Evolutionary conservation across 2,888 invertebrate species (phyloP).

Genomic region (Ichneumon xanthorius): DNA sequence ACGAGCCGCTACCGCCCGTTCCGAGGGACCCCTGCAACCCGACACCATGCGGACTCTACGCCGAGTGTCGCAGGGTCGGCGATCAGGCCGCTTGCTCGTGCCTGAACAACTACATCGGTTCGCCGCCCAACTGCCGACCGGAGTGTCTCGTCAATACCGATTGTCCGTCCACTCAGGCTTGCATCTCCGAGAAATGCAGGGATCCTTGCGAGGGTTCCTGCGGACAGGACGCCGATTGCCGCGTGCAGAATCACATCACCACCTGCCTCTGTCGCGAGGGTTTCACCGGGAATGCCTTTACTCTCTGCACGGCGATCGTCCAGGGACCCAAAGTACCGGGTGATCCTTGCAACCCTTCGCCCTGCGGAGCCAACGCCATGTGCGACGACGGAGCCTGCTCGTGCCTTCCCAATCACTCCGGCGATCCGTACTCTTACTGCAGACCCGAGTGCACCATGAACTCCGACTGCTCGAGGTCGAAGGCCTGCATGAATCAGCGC

Average conservation of each 20-base stretch:
- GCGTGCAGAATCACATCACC: constrained; percentile 90
- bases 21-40: constrained; percentile 90
- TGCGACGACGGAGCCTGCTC: constrained; percentile 87
- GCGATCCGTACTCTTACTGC: constrained; percentile 89
- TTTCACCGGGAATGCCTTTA: constrained; percentile 90
- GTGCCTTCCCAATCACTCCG: constrained; percentile 90
- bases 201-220: constrained; percentile 91
- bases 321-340: constrained; percentile 82
- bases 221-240: constrained; percentile 90
- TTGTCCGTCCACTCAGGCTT: constrained; percentile 89
- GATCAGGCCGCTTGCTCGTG: constrained; percentile 89
- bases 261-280: constrained; percentile 88
- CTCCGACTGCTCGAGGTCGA: constrained; percentile 89
- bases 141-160: constrained; percentile 89
- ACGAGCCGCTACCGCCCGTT: constrained; percentile 74
- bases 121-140: constrained; percentile 89
- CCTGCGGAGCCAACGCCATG: constrained; percentile 88
- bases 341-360: constrained; percentile 90
- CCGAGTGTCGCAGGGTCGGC: constrained; percentile 88
- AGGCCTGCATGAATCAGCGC: constrained; percentile 90
- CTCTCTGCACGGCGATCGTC: constrained; percentile 86
- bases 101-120: constrained; percentile 88
- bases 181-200: constrained; percentile 90
- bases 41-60: constrained; percentile 90
- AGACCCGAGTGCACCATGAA: constrained; percentile 91